Evolutionary conservation across 2,888 invertebrate species (phyloP).

Genomic region (Caradrina kadenii): DNA sequence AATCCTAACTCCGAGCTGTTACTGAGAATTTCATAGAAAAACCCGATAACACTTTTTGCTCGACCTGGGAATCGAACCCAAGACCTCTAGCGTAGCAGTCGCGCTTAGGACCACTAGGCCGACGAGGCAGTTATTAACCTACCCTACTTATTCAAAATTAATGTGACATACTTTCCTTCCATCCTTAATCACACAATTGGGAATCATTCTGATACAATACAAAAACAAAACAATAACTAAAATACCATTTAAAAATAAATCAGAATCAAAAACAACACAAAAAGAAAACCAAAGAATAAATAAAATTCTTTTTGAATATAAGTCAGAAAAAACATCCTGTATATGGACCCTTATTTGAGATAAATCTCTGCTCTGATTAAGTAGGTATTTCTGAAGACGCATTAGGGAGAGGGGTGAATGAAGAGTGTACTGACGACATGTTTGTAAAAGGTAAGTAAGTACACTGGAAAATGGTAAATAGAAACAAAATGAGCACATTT

Average conservation of each 20-base stretch:
- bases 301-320: background rate
- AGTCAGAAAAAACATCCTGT: constrained; percentile 57
- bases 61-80: too few relatives aligned
- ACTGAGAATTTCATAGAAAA: too few relatives aligned
- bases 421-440: constrained; percentile 35
- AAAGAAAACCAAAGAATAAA: constrained; percentile 1
- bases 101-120: too few relatives aligned
- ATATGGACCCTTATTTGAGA: constrained; percentile 65
- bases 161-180: too few relatives aligned
- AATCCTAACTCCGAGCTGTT: too few relatives aligned
- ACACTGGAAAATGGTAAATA: constrained; percentile 7
- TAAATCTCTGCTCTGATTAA: constrained; percentile 81
- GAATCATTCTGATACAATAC: background rate
- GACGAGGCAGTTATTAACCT: too few relatives aligned
- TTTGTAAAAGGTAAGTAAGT: constrained; percentile 13
- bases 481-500: background rate
- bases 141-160: too few relatives aligned
- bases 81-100: too few relatives aligned
- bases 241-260: constrained; percentile 1
- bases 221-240: constrained; percentile 3
- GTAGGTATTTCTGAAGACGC: constrained; percentile 74
- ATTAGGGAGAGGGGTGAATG: constrained; percentile 72
- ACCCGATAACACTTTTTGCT: too few relatives aligned
- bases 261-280: background rate
- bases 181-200: background rate